phyloP scores from a whole-genome alignment of 2,113 vertebrate species.

The Heterotis niloticus region DNA sequence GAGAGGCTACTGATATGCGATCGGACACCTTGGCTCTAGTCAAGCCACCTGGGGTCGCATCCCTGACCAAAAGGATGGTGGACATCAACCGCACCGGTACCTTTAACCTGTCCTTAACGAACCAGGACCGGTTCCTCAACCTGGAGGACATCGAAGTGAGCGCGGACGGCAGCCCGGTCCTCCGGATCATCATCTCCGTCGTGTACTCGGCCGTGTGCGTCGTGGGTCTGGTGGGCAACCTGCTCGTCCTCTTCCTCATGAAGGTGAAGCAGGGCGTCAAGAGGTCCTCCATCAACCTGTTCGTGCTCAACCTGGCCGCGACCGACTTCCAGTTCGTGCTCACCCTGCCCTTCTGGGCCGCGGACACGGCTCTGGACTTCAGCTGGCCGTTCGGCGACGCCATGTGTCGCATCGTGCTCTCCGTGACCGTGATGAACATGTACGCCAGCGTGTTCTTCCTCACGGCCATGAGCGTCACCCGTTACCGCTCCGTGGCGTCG shows the following conservation, averaged over 20 bases:
- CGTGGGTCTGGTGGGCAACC: conserved; percentile 59
- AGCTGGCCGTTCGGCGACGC: conserved; percentile 70
- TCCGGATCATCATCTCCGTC: conserved; percentile 60
- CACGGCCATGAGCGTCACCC: conserved; percentile 67
- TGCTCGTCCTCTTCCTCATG: conserved; percentile 68
- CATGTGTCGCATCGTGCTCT: conserved; percentile 68
- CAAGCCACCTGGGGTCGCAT: conserved; percentile 26
- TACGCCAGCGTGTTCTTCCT: conserved; percentile 71
- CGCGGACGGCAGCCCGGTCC: conserved; percentile 55
- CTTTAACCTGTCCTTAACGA: conserved; percentile 46
- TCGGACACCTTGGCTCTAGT: conserved; percentile 24
- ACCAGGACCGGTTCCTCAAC: conserved; percentile 43
- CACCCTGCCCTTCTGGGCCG: conserved; percentile 70
- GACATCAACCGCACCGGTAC: conserved; percentile 54
- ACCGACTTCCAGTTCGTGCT: conserved; percentile 71
- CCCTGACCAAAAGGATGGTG: conserved; percentile 52
- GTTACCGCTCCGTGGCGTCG: conserved; percentile 59
- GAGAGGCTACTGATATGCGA: conserved; percentile 25
- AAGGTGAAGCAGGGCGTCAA: conserved; percentile 54
- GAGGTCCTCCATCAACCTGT: conserved; percentile 62
- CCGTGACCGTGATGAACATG: conserved; percentile 70
- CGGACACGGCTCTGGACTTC: conserved; percentile 68
- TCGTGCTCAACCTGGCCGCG: conserved; percentile 65
- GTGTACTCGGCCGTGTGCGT: conserved; percentile 68
- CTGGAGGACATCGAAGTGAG: conserved; percentile 56